Conservation (phyloP, 2,113 vertebrate genomes). For the Ondatra zibethicus region DNA sequence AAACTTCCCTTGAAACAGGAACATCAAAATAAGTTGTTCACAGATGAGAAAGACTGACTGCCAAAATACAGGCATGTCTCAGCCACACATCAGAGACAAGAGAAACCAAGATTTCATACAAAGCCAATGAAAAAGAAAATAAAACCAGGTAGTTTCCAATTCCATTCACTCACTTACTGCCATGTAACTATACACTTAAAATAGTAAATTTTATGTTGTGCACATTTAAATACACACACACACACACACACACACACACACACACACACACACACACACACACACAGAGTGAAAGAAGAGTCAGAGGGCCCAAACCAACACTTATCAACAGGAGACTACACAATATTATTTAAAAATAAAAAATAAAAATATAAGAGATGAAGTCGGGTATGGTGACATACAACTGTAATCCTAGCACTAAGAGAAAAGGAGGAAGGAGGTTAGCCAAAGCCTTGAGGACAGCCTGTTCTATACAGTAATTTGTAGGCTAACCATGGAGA, state of each 20-base stretch:
- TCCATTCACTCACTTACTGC: not conserved
- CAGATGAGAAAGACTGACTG: not conserved
- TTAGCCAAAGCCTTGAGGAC: not conserved
- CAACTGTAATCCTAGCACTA: not conserved
- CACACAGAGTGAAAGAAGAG: not conserved
- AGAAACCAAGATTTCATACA: conserved; percentile 10
- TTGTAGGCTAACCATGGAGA: not conserved
- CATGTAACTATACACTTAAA: not conserved
- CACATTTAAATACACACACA: not conserved
- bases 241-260: too few relatives aligned
- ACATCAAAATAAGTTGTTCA: conserved; percentile 29
- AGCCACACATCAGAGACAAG: not conserved
- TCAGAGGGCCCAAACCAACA: not conserved
- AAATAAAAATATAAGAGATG: not conserved
- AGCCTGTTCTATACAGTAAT: not conserved
- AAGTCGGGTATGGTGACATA: not conserved
- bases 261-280: not conserved
- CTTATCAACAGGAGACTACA: not conserved
- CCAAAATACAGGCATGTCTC: not conserved
- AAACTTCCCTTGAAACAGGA: conserved; percentile 26
- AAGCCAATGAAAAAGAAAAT: not conserved
- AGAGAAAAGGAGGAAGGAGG: too few relatives aligned
- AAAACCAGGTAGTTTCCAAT: not conserved
- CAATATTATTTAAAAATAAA: not conserved
- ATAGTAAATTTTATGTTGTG: not conserved